These are phyloP conservation scores for Sebastiscus tertius DNA, from an alignment of 2,797 vertebrate genomes.

Conservation along the genomic window DNA sequence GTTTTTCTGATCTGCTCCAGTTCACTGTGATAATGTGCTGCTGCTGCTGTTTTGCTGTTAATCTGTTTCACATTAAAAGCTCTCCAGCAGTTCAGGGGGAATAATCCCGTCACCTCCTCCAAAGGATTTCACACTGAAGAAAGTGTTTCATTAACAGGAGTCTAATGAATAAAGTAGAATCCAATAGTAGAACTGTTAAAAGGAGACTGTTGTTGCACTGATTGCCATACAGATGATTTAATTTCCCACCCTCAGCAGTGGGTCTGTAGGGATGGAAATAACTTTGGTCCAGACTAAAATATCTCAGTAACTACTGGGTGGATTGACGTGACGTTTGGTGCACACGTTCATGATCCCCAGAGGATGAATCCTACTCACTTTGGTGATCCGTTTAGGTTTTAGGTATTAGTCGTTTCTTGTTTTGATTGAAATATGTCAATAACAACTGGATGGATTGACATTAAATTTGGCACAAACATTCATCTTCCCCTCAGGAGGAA, in stretches of 20 bases:
- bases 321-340: no score
- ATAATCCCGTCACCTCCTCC: conserved; percentile 21
- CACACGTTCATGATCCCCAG: neutral
- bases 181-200: neutral
- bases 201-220: neutral
- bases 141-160: conserved; percentile 21
- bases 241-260: neutral
- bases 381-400: neutral
- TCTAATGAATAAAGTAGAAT: conserved; percentile 6
- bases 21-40: conserved; percentile 12
- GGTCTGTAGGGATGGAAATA: no score
- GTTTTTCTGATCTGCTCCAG: conserved; percentile 5
- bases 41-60: conserved; percentile 17
- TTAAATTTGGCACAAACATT: neutral
- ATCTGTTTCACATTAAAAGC: conserved; percentile 39
- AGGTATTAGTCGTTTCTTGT: neutral
- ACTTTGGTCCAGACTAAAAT: neutral
- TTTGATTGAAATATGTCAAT: neutral
- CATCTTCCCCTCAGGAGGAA: neutral
- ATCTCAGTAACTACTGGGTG: neutral
- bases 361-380: neutral
- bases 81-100: conserved; percentile 3
- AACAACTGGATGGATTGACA: neutral
- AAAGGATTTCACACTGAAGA: conserved; percentile 22
- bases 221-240: neutral